Base-by-base conservation (phyloP, 1,140 invertebrate species). In the Daktulosphaira vitifoliae region DNA sequence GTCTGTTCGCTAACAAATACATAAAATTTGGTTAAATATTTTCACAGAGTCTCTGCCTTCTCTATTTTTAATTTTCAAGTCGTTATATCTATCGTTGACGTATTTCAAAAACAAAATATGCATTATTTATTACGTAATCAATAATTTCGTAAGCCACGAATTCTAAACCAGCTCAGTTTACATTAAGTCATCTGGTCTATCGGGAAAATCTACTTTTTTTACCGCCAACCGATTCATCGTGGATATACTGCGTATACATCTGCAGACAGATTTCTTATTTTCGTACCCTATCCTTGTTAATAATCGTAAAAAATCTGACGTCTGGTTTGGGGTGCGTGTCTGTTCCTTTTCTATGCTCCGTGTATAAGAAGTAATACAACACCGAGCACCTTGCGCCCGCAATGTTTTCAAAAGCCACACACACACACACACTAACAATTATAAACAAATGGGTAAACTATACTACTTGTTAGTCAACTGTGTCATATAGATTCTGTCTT, bases 261-360 rank as follows among this genome's bases (percentile, higher is more conserved):
- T 26, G 54, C 54, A 59, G 54, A 59, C 54, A 59, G 54, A 59
- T 59, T 59, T 37, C 54, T 59, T 59, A 59, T 59, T 59, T 59
- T 59, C 54, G 54, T 59, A 59, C 54, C 54, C 54, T 15, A 20
- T 59, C 39, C 53, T 56, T 44, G 23, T 56, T 59, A 59, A 25
- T 59, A 59, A 59, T 59, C 54, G 23, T 59, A 59, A 59, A 59
- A 59, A 59, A 20, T 18, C 53, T 23, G 39, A 59, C 54, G 54
- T 59, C 54, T 59, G 54, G 38, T 26, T 38, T 37, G 53, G 23
- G 38, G 54, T 37, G 42, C 26, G 54, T 18, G 37, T 54, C 25
- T 59, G 39, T 44, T 59, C 22, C 18, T 18, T 6, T 16, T 33
- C 5, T 5, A 33, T 33, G 18, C 52, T n/a, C 6, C 22, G n/a